Base-by-base conservation (phyloP, 2,113 vertebrate species). In the Triplophysa siluroides region DNA sequence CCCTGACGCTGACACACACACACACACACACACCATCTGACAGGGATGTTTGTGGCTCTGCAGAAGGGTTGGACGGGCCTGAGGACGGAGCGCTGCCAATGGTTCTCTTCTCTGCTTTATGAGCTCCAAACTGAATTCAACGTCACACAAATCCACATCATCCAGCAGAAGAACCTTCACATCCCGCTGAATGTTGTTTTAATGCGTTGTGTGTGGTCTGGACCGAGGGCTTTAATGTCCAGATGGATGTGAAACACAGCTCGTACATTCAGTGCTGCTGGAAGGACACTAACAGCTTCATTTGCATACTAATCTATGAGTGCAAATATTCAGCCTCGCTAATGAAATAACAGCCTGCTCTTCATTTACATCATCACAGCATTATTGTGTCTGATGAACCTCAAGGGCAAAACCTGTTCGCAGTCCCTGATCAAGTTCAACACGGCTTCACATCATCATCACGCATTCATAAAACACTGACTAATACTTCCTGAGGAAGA, bases 361-460 rank as follows among this genome's bases (percentile, higher is more conserved):
- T 86, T 92, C 90, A 93, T 94, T 93, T 92, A 87, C 93, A 94
- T 94, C 92, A 91, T 92, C 92, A 90, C 93, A 94, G 92, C 91
- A 94, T 93, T 91, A 93, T 89, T 87, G 89, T 85, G 88, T 88
- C 88, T 90, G 91, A 93, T 93, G 90, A 92, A 91, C 85, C 92
- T 93, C 90, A 92, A 92, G 92, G 91, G 91, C 90, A 90, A 87
- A 88, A 83, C 86, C 83, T 38, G 69, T 65, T 82, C 78, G 38
- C 64, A 74, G 76, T 79, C 41, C 56, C 29, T 26, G 66, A 84
- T 84, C 82, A 38, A 38, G 33, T 38, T 38, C 33, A 78, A 83
- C 76, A 69, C 65, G 71, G 76, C 83, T 73, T 85, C 86, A 85
- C 78, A 74, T 77, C 41, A 82, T 88, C 78, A 26, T 65, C 63